A percentile compares a stretch with the other conserved stretches of the same genome.
These are phyloP conservation scores for Megastigmus dorsalis DNA, from an alignment of 2,888 invertebrate species.

Conservation along the genomic window DNA sequence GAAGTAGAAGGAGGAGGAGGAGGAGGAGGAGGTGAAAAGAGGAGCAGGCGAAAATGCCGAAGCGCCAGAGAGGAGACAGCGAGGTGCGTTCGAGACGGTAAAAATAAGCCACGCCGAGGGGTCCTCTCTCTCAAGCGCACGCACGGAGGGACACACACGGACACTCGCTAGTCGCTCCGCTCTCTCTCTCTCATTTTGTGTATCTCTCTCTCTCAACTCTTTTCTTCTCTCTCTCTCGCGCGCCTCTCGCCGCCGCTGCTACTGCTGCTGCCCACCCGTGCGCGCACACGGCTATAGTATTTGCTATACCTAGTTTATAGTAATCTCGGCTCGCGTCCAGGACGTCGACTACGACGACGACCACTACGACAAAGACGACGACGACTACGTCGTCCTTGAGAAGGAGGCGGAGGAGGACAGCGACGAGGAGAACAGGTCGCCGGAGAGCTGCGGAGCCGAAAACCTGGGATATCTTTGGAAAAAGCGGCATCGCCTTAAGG, in stretches of 20 bases:
- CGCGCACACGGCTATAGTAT: too few relatives aligned
- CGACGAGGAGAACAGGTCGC: constrained; percentile 3
- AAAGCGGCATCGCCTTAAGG: constrained; percentile 6
- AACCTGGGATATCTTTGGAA: not conserved
- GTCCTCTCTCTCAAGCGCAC: constrained; percentile 10
- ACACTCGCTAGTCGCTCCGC: not conserved
- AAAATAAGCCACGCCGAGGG: constrained; percentile 53
- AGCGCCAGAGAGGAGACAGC: constrained; percentile 45
- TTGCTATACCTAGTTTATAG: too few relatives aligned
- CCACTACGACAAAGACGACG: not conserved
- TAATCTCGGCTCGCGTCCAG: constrained; percentile 10
- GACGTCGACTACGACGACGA: not conserved
- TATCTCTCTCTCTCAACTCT: not conserved
- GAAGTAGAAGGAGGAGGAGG: not conserved
- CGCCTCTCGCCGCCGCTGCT: not conserved
- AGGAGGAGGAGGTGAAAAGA: constrained; percentile 6
- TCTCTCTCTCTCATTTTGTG: not conserved
- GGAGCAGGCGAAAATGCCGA: constrained; percentile 45
- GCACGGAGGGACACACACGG: not conserved
- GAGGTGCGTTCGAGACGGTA: constrained; percentile 53
- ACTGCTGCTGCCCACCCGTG: too few relatives aligned
- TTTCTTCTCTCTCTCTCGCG: not conserved
- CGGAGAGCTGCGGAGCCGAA: too few relatives aligned
- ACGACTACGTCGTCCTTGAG: not conserved
- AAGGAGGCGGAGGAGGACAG: not conserved